Percentiles rank a stretch among this genome's conserved stretches.
Conservation (phyloP, 2,888 invertebrate genomes). For the Prosapia bicincta region DNA sequence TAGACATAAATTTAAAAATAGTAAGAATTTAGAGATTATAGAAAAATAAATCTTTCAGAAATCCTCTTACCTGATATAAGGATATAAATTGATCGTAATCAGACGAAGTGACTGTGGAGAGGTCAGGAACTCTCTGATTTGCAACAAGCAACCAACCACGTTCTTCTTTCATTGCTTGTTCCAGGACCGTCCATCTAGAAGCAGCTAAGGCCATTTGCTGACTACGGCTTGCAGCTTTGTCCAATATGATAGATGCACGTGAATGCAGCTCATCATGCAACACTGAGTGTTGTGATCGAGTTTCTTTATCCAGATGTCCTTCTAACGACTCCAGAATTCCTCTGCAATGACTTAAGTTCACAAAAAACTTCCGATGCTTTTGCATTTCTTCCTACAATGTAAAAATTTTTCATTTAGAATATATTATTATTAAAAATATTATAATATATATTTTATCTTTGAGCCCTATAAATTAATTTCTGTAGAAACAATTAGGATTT, state of each 20-base stretch:
- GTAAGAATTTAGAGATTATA: too few relatives aligned
- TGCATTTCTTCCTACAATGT: conserved; percentile 62
- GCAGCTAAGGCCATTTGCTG: conserved; percentile 83
- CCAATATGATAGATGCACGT: conserved; percentile 70
- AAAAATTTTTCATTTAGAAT: too few relatives aligned
- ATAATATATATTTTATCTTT: too few relatives aligned
- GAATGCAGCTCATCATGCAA: conserved; percentile 74
- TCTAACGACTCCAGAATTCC: conserved; percentile 83
- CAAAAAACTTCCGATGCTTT: conserved; percentile 84
- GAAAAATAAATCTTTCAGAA: too few relatives aligned
- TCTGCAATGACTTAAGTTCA: conserved; percentile 81
- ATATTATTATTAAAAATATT: too few relatives aligned
- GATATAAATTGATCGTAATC: conserved; percentile 84
- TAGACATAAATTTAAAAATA: too few relatives aligned
- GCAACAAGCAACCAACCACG: conserved; percentile 79
- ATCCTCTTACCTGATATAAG: conserved; percentile 57
- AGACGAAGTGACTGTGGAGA: conserved; percentile 73
- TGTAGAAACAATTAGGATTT: too few relatives aligned
- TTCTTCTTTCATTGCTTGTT: conserved; percentile 80
- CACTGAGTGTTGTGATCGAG: conserved; percentile 65
- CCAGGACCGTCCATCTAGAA: conserved; percentile 76
- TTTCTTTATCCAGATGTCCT: conserved; percentile 77
- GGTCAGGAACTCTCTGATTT: conserved; percentile 77
- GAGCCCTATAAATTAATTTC: too few relatives aligned
- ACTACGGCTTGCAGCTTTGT: conserved; percentile 74